These are phyloP conservation scores for Lithosia quadra DNA, from an alignment of 2,888 invertebrate genomes.

Conservation along the genomic window DNA sequence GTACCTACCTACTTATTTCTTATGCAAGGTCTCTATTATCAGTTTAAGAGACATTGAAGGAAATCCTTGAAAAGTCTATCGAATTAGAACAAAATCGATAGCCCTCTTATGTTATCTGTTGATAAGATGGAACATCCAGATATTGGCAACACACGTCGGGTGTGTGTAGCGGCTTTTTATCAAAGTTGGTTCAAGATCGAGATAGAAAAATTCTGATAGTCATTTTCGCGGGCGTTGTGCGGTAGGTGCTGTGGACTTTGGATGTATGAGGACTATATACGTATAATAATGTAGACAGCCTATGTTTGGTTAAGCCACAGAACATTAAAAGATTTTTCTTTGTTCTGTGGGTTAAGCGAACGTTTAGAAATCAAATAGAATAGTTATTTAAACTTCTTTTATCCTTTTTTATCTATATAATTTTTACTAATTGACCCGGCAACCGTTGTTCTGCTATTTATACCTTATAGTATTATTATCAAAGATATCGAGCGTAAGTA, in stretches of 20 bases:
- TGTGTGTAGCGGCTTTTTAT: conserved; percentile 6
- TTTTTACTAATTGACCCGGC: no score
- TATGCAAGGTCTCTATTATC: background rate
- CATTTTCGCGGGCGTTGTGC: background rate
- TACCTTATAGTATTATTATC: no score
- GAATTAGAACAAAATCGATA: conserved; percentile 18
- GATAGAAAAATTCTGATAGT: conserved; percentile 13
- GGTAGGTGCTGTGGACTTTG: background rate
- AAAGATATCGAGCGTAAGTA: no score
- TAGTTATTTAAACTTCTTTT: no score
- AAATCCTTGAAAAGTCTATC: conserved; percentile 14
- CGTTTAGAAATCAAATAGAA: no score
- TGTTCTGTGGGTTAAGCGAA: no score
- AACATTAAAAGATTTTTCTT: no score
- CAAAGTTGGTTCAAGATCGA: conserved; percentile 16
- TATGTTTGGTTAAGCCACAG: no score
- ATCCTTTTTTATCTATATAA: no score
- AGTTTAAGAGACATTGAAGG: background rate
- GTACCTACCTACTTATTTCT: background rate
- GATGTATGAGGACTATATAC: no score
- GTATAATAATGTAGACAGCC: no score
- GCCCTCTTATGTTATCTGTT: conserved; percentile 1
- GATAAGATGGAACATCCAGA: conserved; percentile 12
- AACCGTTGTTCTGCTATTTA: no score
- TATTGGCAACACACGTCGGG: background rate